Evolutionary conservation across 2,797 vertebrate species (phyloP).

Genomic region (Nyctibius grandis): DNA sequence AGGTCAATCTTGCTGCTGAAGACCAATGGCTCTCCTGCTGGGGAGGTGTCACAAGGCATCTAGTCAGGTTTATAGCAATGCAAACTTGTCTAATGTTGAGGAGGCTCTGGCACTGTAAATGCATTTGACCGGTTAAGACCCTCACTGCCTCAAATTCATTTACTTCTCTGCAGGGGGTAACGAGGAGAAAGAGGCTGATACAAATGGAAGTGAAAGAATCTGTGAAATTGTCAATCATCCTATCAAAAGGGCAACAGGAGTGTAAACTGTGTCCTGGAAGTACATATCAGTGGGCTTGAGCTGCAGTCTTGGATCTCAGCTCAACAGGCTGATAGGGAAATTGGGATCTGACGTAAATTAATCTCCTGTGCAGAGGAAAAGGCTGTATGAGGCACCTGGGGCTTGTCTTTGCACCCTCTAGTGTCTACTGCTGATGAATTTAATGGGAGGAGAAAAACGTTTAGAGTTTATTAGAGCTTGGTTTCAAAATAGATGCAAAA

Average conservation of each 20-base stretch:
- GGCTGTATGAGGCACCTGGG: background rate
- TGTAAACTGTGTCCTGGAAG: background rate
- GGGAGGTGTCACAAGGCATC: constrained; percentile 5
- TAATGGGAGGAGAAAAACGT: background rate
- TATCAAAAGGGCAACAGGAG: background rate
- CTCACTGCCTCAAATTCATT: constrained; percentile 14
- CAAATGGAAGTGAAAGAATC: constrained; percentile 14
- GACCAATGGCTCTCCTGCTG: constrained; percentile 12
- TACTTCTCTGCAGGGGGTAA: constrained; percentile 38
- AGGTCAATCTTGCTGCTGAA: constrained; percentile 28
- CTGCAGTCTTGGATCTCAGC: background rate
- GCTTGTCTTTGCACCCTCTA: background rate
- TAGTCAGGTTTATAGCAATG: background rate
- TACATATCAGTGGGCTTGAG: background rate
- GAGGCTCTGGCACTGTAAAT: background rate
- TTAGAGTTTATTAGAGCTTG: background rate
- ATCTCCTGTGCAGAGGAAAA: background rate
- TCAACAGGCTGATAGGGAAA: background rate
- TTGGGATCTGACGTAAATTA: background rate
- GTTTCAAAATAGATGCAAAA: background rate
- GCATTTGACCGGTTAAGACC: background rate
- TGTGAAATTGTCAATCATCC: constrained; percentile 28
- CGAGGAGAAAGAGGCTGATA: background rate
- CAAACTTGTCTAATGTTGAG: constrained; percentile 8
- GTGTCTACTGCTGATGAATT: background rate